Percentiles rank a stretch among this genome's conserved stretches.
phyloP scores from a whole-genome alignment of 2,888 invertebrate genomes.

The Arctia plantaginis region DNA sequence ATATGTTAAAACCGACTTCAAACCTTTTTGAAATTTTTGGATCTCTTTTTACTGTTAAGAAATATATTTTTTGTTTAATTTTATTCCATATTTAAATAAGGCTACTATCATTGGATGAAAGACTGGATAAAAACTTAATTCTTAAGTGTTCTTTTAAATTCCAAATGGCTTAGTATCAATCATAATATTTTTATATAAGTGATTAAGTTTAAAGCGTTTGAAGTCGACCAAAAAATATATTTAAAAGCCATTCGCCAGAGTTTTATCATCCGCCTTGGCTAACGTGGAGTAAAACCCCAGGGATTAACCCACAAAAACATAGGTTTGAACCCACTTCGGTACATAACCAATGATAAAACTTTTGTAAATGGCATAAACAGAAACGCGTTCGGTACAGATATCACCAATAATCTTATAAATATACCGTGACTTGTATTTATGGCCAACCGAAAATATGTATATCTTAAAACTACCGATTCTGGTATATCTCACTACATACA shows the following conservation, averaged over 20 bases:
- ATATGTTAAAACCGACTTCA: constrained; percentile 7
- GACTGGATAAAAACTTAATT: too few relatives aligned
- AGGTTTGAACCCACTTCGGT: neutral
- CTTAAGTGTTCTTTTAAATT: too few relatives aligned
- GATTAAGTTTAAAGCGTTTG: neutral
- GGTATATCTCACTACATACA: too few relatives aligned
- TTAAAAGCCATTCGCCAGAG: neutral
- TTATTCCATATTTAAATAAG: too few relatives aligned
- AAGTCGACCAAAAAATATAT: neutral
- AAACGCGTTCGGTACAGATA: neutral
- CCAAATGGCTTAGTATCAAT: too few relatives aligned
- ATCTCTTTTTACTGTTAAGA: neutral
- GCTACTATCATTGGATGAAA: too few relatives aligned
- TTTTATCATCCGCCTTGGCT: neutral
- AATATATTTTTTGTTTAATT: too few relatives aligned
- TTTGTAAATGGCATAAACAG: neutral
- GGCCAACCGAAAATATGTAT: neutral
- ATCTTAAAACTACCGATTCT: too few relatives aligned
- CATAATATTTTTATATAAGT: neutral
- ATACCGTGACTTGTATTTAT: neutral
- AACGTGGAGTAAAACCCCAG: neutral
- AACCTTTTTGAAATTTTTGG: neutral
- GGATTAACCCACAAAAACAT: neutral
- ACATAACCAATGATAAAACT: neutral
- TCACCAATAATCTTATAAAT: neutral